These are phyloP conservation scores for Mustelus asterias DNA, from an alignment of 2,113 vertebrate species.

Conservation along the genomic window DNA sequence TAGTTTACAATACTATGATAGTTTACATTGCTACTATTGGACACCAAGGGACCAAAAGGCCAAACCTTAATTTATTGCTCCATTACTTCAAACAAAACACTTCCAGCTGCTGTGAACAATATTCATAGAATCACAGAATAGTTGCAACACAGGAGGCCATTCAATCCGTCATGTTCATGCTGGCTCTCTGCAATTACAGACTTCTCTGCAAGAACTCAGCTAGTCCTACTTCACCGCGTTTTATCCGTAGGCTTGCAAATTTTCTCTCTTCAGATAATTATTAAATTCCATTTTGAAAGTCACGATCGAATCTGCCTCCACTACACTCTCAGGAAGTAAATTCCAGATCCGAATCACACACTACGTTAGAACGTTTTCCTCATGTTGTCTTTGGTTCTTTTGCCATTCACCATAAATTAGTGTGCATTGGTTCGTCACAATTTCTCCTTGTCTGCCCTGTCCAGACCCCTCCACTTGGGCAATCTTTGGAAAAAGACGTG, in stretches of 20 bases:
- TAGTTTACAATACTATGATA: not conserved
- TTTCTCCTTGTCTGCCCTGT: not conserved
- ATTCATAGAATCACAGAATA: not conserved
- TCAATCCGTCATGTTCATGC: not conserved
- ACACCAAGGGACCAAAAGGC: not conserved
- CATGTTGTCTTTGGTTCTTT: not conserved
- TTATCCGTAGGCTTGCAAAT: not conserved
- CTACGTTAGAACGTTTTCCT: not conserved
- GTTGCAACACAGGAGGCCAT: not conserved
- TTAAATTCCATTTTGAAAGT: not conserved
- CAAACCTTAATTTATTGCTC: not conserved
- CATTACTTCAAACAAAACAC: not conserved
- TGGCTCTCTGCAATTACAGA: not conserved
- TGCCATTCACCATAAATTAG: not conserved
- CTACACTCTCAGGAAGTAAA: too few species aligned
- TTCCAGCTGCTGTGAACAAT: not conserved
- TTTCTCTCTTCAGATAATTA: not conserved
- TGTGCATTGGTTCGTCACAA: not conserved
- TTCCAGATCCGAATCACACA: not conserved
- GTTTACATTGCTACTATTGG: not conserved
- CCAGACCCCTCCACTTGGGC: not conserved
- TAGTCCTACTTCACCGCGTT: not conserved
- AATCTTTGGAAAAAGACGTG: not conserved
- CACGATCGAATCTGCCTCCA: too few species aligned
- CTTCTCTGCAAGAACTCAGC: not conserved